These are phyloP conservation scores for Panagrolaimus sp. DNA, from an alignment of 1,140 invertebrate genomes.

Conservation along the genomic window DNA sequence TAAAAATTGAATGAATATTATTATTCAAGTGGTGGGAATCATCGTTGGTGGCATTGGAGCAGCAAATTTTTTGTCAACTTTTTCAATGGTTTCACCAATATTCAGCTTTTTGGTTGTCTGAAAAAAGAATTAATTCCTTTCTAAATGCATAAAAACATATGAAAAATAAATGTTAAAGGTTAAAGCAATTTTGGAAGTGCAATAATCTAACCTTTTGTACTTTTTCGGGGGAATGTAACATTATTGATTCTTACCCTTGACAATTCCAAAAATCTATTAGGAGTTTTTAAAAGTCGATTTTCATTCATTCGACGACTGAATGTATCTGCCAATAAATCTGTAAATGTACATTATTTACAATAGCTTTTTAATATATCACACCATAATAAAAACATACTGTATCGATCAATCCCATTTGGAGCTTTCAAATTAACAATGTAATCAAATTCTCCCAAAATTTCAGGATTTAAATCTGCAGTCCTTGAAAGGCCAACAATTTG, in stretches of 20 bases:
- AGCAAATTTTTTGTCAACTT: conserved; percentile 14
- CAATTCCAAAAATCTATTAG: not conserved
- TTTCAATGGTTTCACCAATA: not conserved
- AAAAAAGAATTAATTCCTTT: not conserved
- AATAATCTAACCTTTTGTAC: too few species aligned
- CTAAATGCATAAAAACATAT: too few species aligned
- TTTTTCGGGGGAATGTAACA: too few species aligned
- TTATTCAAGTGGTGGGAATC: too few species aligned
- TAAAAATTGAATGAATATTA: too few species aligned
- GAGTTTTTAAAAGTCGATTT: not conserved
- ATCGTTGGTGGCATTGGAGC: not conserved
- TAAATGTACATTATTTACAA: not conserved
- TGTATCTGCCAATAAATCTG: not conserved
- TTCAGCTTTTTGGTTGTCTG: conserved; percentile 7
- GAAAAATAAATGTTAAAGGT: too few species aligned
- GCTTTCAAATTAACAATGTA: not conserved
- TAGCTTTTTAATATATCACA: too few species aligned
- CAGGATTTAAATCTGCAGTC: conserved; percentile 6
- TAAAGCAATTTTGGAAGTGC: too few species aligned
- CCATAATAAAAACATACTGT: not conserved
- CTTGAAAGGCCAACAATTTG: conserved; percentile 10
- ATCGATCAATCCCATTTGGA: conserved; percentile 11
- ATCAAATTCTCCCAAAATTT: not conserved
- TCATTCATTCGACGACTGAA: not conserved
- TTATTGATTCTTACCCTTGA: conserved; percentile 14